Base-by-base conservation (phyloP, 2,888 invertebrate species). In the Harpalus rufipes region DNA sequence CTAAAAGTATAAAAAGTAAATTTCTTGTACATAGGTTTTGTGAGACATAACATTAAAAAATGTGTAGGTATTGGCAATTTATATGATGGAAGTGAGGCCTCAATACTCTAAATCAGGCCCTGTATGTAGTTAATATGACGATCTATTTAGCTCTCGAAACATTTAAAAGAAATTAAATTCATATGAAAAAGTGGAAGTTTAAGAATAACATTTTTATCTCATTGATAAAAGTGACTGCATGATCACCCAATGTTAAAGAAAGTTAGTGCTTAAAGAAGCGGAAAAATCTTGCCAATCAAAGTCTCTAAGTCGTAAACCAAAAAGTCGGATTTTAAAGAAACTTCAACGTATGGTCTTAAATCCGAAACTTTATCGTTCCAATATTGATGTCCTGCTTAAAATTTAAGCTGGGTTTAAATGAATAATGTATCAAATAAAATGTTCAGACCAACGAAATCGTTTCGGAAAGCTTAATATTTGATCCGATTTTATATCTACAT, bases 401-500 rank as follows among this genome's bases (percentile, higher is more conserved):
- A 12, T 18, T 63, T 59, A 59, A 59, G 10, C 21, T 63, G 7
- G 21, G 10, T 21, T 63, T 25, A 63, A 63, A 63, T 63, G 63
- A 63, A 63, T 63, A 63, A 63, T 63, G 21, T 63, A 63, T 63
- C 63, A 8, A 63, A 63, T 63, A 18, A 18, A 63, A 25, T 63
- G 63, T 63, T 63, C 21, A 63, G 63, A 63, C 12, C 63, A 25
- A 18, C 18, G 63, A 51, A 51, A 51, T 51, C 44, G 44, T 51
- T 51, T 51, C 44, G 44, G 44, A 12, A 51, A 51, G 44, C 44
- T 51, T 51, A 51, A 51, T 51, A 51, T 51, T 51, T 51, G 44
- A 51, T 51, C 44, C 44, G 44, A 51, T 51, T 51, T 51, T 51
- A 51, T 51, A 51, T 51, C 6, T 10, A 51, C 12, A 51, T 51